phyloP scores from a whole-genome alignment of 2,888 invertebrate genomes.

The Dione vanillae region DNA sequence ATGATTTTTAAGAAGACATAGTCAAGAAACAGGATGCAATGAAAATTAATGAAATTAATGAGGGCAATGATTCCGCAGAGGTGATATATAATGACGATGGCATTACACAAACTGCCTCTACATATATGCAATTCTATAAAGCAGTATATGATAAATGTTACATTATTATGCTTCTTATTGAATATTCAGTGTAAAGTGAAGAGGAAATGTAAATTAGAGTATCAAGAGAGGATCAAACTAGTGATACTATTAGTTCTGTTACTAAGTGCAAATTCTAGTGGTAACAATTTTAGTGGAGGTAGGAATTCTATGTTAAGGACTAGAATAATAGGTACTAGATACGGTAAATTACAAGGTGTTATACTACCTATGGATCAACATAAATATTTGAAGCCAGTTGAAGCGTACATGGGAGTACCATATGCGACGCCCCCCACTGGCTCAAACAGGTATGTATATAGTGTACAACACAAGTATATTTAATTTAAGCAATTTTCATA shows the following conservation, averaged over 20 bases:
- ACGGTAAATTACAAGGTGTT: constrained; percentile 93
- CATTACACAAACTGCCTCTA: constrained; percentile 74
- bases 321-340: constrained; percentile 92
- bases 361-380: constrained; percentile 91
- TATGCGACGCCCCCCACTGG: constrained; percentile 94
- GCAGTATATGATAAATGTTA: constrained; percentile 61
- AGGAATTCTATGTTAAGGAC: constrained; percentile 89
- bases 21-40: constrained; percentile 49
- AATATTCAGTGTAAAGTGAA: constrained; percentile 48
- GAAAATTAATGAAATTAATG: constrained; percentile 52
- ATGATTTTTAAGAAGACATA: constrained; percentile 48
- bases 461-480: background rate
- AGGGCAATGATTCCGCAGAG: constrained; percentile 76
- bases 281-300: constrained; percentile 71
- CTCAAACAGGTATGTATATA: constrained; percentile 86
- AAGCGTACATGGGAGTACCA: constrained; percentile 93
- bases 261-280: constrained; percentile 66
- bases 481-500: no score
- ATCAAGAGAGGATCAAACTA: constrained; percentile 61
- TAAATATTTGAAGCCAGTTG: constrained; percentile 89
- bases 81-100: constrained; percentile 81
- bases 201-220: constrained; percentile 51
- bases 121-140: constrained; percentile 81
- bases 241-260: constrained; percentile 67
- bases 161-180: constrained; percentile 37